Conservation (phyloP, 2,113 vertebrate species). For the Galemys pyrenaicus region DNA sequence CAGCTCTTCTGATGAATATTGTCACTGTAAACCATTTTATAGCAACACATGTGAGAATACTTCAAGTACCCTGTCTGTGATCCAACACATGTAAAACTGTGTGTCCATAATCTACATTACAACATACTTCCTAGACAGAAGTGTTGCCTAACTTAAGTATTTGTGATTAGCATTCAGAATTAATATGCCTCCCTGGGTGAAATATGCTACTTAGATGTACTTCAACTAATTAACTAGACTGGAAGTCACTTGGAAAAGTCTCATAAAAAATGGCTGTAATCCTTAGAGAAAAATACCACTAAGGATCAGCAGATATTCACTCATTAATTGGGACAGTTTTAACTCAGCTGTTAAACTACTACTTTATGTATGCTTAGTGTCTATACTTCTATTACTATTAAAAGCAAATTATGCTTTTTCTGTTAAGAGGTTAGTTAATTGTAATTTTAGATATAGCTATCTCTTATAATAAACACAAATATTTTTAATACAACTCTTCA, state of each 20-base stretch:
- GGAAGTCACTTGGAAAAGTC: not conserved
- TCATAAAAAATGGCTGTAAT: not conserved
- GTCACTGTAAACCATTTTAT: not conserved
- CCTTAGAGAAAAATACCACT: not conserved
- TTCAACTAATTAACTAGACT: not conserved
- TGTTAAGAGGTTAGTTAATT: conserved; percentile 30
- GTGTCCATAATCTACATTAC: not conserved
- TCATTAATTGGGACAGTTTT: not conserved
- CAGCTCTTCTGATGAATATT: conserved; percentile 26
- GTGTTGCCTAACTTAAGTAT: conserved; percentile 40
- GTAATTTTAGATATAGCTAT: conserved; percentile 40
- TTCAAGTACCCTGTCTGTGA: not conserved
- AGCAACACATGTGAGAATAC: not conserved
- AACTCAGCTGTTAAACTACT: not conserved
- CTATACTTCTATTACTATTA: conserved; percentile 27
- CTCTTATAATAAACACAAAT: conserved; percentile 37
- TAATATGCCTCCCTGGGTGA: not conserved
- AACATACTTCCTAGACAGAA: not conserved
- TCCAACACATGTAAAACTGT: not conserved
- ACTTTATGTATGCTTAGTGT: not conserved
- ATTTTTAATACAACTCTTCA: conserved; percentile 41
- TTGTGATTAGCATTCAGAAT: not conserved
- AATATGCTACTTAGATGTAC: not conserved
- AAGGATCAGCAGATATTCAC: conserved; percentile 1
- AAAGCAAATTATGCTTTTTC: conserved; percentile 51